These are phyloP conservation scores for Scelioninae gen. 2 DNA, from an alignment of 2,888 invertebrate species.

Conservation along the genomic window DNA sequence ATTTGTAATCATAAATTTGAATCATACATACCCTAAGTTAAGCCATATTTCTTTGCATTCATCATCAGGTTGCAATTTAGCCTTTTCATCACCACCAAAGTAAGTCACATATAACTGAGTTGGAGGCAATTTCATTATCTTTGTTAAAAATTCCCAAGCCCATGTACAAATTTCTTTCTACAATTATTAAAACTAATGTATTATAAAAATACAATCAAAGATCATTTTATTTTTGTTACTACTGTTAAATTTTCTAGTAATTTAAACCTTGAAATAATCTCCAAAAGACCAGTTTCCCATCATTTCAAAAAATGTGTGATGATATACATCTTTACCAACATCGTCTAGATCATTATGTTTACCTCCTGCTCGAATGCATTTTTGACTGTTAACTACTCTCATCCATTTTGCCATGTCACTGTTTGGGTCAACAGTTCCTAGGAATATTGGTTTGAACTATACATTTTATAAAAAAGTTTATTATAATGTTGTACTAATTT, in stretches of 20 bases:
- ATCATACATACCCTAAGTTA: constrained; percentile 79
- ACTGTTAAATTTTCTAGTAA: constrained; percentile 4
- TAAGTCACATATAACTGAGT: constrained; percentile 98
- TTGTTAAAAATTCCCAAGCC: constrained; percentile 98
- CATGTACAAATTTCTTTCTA: constrained; percentile 94
- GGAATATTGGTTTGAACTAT: constrained; percentile 97
- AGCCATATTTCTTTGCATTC: constrained; percentile 92
- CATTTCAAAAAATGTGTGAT: constrained; percentile 99
- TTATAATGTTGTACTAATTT: not conserved
- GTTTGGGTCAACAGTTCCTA: constrained; percentile 96
- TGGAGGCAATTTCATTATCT: constrained; percentile 85
- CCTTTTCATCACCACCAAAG: constrained; percentile 92
- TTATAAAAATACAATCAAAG: not conserved
- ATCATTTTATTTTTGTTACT: not conserved
- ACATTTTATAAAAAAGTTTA: constrained; percentile 19
- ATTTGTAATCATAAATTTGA: not conserved
- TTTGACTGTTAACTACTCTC: constrained; percentile 96
- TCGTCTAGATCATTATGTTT: constrained; percentile 99
- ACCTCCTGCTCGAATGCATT: constrained; percentile 99
- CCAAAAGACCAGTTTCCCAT: constrained; percentile 99
- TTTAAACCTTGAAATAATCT: constrained; percentile 94
- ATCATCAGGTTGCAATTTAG: constrained; percentile 91
- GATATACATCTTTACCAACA: constrained; percentile 99
- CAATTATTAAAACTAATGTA: constrained; percentile 53
- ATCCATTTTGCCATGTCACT: constrained; percentile 95